Base-by-base conservation (phyloP, 2,888 invertebrate species). In the Spodoptera picta region DNA sequence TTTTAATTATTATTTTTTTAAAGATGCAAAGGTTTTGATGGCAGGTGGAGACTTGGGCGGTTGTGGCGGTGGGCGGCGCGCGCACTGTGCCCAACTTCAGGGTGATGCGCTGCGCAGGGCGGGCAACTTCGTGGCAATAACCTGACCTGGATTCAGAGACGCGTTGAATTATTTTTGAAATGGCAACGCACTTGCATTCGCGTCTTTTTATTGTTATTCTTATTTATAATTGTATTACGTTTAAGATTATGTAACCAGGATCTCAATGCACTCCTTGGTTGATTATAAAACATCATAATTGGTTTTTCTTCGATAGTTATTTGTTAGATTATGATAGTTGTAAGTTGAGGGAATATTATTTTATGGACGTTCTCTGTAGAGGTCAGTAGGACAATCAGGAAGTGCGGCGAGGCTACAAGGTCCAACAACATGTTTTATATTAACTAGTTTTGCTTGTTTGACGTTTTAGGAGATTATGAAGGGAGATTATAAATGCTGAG, bases 161-260 rank as follows among this genome's bases (percentile, higher is more conserved):
- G 87, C 85, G 83, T 87, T 89, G 89, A 90, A 92, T 92, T 92
- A 93, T 93, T 92, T 92, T 92, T 86, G 91, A 92, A 90, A 90
- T 89, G 90, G 88, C 90, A 90, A 87, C 88, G 91, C 85, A 87
- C 87, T 84, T 85, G 87, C 86, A 87, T 81, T 86, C 81, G 83
- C 69, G 62, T 80, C 69, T 77, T 81, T 79, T 83, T 75, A 73
- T 74, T 74, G 64, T 68, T 59, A 64, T 46, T 60, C 36, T 67
- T 55, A 77, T 67, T 56, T 64, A 58, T 49, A 60, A 67, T 69
- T 64, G 56, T 60, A 48, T 48, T 53, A 58, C 49, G 45, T 48
- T 47, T 49, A 43, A 3, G 48, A 60, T 70, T 45, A 65, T 45
- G 41, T 60, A 43, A 70, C 44, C 11, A 11, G 9, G 0, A 23